Conservation (phyloP, 2,113 vertebrate species). For the Tupaia tana region DNA sequence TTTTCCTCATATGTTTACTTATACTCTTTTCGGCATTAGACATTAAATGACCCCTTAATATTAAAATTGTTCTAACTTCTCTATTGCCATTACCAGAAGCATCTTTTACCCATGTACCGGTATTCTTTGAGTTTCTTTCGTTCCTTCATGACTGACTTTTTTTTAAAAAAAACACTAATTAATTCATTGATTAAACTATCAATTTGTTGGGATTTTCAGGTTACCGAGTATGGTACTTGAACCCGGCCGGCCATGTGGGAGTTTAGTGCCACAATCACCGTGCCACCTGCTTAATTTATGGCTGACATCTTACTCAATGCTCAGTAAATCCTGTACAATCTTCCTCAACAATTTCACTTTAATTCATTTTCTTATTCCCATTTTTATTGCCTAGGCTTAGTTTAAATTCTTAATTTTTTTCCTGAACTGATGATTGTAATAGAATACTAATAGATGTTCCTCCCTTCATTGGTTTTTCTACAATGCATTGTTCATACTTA, state of each 20-base stretch:
- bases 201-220: too few species aligned
- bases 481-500: not conserved
- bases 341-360: not conserved
- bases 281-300: too few species aligned
- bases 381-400: not conserved
- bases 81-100: not conserved
- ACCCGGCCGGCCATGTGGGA: too few species aligned
- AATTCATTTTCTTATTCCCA: not conserved
- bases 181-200: too few species aligned
- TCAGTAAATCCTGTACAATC: not conserved
- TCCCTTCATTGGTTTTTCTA: not conserved
- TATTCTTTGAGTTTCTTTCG: not conserved
- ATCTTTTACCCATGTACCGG: not conserved
- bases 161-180: not conserved
- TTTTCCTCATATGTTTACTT: not conserved
- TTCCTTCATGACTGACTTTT: not conserved
- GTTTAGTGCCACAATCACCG: too few species aligned
- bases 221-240: too few species aligned
- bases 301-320: not conserved
- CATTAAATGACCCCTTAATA: not conserved
- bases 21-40: not conserved
- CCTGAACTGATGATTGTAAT: not conserved
- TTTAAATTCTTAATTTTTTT: not conserved
- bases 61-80: not conserved
- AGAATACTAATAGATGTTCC: not conserved